Evolutionary conservation across 1,140 invertebrate genomes (phyloP), one percentile per base, ranked within the genome.

Genomic region (Popillia japonica): DNA sequence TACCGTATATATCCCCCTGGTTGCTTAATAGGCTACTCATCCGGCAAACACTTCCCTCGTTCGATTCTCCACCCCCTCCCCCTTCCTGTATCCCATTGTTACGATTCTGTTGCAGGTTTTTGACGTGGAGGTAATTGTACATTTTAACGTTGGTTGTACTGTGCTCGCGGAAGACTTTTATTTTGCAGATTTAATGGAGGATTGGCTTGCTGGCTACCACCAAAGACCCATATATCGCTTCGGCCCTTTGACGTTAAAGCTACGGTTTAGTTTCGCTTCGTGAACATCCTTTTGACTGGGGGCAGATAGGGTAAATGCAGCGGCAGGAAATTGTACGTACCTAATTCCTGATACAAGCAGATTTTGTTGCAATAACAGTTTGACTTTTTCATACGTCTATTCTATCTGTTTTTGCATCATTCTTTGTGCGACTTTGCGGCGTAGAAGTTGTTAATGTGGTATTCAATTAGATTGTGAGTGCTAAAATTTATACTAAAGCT

Each of bases 31-130:
- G 61, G 0, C 22, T 22, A 10, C 61, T 68, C 61, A 34, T 68
- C 61, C 22, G 61, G 27, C 17, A 68, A 20, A 64, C 61, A 9
- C 22, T 61, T 3, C 59, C 11, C 22, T 64, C 22, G n/a, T 34
- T 68, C 61, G 61, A 68, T 68, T 68, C 27, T 68, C 27, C 11
- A 4, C 61, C n/a, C 61, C 4, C 17, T 64, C 11, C 61, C 61
- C 27, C 27, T 4, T 34, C 27, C 27, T 34, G 4, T 4, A 34
- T 34, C 27, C 27, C 27, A 34, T 34, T 34, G 27, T 34, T 34
- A 34, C 27, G 27, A 34, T 34, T 68, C 22, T 68, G 61, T 68
- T 68, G 61, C 22, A 68, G 61, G 0, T 27, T 8, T 68, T 9
- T 22, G 48, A 34, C 27, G 61, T 27, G 61, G 22, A 23, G 61